Evolutionary conservation across 2,797 vertebrate species (phyloP).

Genomic region (Characodon lateralis): DNA sequence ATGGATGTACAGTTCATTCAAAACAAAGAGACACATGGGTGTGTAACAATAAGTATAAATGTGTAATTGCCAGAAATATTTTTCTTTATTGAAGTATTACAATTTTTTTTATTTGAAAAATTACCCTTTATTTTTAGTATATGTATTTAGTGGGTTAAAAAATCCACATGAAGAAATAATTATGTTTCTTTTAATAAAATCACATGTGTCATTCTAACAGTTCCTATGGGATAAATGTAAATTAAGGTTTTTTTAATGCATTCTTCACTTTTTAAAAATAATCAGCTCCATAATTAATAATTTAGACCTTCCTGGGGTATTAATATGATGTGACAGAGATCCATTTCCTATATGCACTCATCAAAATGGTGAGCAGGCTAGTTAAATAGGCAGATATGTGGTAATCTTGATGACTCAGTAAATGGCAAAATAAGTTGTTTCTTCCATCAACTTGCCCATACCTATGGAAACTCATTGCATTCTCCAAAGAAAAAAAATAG

Average conservation of each 20-base stretch:
- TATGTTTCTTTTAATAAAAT: neutral
- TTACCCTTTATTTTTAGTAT: too few species aligned
- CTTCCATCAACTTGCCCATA: neutral
- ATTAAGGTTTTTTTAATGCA: neutral
- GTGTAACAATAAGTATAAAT: neutral
- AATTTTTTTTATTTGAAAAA: too few species aligned
- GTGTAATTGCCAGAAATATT: neutral
- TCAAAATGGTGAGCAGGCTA: neutral
- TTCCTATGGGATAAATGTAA: neutral
- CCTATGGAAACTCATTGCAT: too few species aligned
- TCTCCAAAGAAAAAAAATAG: too few species aligned
- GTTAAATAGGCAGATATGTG: neutral
- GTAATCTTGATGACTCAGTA: neutral
- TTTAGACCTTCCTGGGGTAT: neutral
- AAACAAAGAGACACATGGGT: neutral
- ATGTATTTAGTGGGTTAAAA: too few species aligned
- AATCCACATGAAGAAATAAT: neutral
- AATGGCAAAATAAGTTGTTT: neutral
- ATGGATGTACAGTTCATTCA: neutral
- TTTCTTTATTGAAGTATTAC: neutral
- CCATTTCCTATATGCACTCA: neutral
- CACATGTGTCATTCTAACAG: neutral
- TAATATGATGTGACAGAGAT: neutral
- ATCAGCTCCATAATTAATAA: neutral
- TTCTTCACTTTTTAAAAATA: neutral